phyloP scores from a whole-genome alignment of 2,797 vertebrate genomes.

The Artibeus lituratus region DNA sequence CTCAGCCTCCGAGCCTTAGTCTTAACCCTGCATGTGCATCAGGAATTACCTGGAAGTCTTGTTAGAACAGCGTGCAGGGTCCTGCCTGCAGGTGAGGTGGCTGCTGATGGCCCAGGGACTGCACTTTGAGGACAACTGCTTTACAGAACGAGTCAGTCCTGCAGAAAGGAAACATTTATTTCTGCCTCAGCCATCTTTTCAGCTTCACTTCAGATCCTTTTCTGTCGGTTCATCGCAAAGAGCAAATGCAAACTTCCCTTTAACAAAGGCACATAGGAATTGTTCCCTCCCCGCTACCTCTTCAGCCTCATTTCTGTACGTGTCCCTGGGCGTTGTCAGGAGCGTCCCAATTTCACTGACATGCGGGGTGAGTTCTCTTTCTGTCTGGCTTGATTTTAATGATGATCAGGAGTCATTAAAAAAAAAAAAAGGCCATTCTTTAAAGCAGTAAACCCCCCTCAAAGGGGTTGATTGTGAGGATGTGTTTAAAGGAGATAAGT shows the following conservation, averaged over 20 bases:
- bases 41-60: not conserved
- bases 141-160: not conserved
- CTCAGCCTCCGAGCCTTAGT: not conserved
- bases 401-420: not conserved
- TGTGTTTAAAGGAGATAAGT: not conserved
- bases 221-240: not conserved
- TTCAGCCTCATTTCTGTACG: not conserved
- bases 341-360: not conserved
- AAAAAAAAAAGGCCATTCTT: not conserved
- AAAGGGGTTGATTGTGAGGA: not conserved
- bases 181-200: not conserved
- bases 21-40: not conserved
- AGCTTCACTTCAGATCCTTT: not conserved
- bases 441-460: not conserved
- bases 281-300: not conserved
- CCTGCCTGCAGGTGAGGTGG: not conserved
- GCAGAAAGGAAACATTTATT: not conserved
- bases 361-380: not conserved
- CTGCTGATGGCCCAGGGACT: not conserved
- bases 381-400: conserved; percentile 24
- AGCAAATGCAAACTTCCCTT: not conserved
- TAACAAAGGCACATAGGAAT: not conserved
- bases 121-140: not conserved
- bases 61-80: not conserved
- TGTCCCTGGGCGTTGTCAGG: not conserved